Percentiles rank a stretch among this genome's conserved stretches.
Conservation (phyloP, 2,888 invertebrate genomes). For the Anorthoa munda region DNA sequence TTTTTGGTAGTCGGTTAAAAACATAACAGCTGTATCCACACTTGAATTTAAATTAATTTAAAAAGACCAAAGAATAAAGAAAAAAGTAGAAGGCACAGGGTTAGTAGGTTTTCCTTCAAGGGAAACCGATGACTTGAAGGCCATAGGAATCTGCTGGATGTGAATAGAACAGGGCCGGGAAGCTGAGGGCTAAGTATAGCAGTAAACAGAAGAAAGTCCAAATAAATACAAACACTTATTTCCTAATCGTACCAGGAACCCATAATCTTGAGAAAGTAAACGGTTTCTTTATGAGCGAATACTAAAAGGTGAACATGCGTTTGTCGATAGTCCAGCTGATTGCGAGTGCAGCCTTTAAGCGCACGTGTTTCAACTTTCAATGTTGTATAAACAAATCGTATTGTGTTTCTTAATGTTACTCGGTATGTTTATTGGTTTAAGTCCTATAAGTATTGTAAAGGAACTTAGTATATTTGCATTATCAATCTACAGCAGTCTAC, state of each 20-base stretch:
- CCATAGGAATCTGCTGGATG: background rate
- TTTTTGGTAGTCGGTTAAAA: too few species aligned
- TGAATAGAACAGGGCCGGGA: background rate
- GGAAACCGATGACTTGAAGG: background rate
- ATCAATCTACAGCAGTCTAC: too few species aligned
- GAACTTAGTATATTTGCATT: background rate
- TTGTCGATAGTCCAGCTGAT: conserved; percentile 48
- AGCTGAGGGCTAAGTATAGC: too few species aligned
- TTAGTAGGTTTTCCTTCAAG: background rate
- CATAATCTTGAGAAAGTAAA: conserved; percentile 24
- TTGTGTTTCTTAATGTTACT: conserved; percentile 40
- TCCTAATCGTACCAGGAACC: conserved; percentile 39
- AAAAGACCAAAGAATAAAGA: background rate
- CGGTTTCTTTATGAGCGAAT: conserved; percentile 22
- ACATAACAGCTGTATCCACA: background rate
- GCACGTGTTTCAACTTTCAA: conserved; percentile 54
- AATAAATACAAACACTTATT: conserved; percentile 1
- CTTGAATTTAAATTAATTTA: too few species aligned
- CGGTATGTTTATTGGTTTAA: background rate
- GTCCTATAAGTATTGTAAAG: too few species aligned
- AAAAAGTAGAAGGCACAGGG: background rate
- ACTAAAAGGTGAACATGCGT: conserved; percentile 38
- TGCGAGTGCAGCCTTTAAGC: conserved; percentile 14
- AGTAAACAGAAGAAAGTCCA: background rate
- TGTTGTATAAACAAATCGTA: conserved; percentile 44